Evolutionary conservation across 2,888 invertebrate genomes (phyloP), one percentile per base, ranked within the genome.

Genomic region (Dolomedes plantarius): DNA sequence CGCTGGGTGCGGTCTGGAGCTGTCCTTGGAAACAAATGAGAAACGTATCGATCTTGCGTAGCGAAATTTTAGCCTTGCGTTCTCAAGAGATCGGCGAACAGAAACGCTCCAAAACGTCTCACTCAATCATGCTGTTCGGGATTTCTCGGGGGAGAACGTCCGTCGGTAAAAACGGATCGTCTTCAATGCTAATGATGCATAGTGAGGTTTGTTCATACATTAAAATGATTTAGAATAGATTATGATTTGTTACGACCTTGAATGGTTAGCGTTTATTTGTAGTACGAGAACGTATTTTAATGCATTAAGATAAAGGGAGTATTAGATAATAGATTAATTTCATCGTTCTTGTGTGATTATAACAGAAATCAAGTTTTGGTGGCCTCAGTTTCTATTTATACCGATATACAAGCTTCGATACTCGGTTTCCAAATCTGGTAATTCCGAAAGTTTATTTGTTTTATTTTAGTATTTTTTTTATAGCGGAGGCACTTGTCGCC

Each of bases 21-120:
- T 39, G 83, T 36, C 83, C 83, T 85, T 85, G 77, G 56, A 23
- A 56, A 56, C 36, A 82, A 82, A 82, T 76, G 82, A 75, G 75
- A 62, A 71, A 62, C 28, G 27, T 67, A 81, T 81, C 73, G 81
- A 81, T 81, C 27, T 36, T 16, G 23, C 0, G 7, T 16, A 68
- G 23, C 6, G 50, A 71, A 19, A 56, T 64, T 75, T 69, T 64
- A 67, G 50, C 68, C 56, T 28, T 64, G 28, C 27, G 29, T 65
- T 69, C 73, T 73, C 83, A 1, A n/a, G 68, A 68, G 67, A 77
- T 85, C 76, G 32, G n/a, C 9, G 16, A 39, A 62, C 39, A 62
- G 72, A 85, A 67, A 76, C 82, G 82, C 50, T 76, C 76, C 71
- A 71, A 76, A 72, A 76, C 69, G 75, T 71, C 76, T 64, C 76